Base-by-base conservation (phyloP, 2,113 vertebrate species). In the Phrynocephalus versicolor region DNA sequence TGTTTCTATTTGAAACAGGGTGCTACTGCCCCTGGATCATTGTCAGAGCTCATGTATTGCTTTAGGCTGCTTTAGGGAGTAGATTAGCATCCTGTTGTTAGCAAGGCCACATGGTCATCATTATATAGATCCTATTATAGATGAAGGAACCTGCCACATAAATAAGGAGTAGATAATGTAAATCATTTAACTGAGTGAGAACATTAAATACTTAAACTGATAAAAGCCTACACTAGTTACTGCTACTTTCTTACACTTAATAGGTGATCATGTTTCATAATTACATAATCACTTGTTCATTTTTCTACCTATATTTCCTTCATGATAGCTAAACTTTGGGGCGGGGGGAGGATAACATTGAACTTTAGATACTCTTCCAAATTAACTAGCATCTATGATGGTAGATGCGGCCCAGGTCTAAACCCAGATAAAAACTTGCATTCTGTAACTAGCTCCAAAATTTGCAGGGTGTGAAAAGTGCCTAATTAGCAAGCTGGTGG, bases 71-170 rank as follows among this genome's bases (percentile, higher is more conserved):
- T 91, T 91, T 92, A 84, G 95, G 95, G 92, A 96, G 95, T 96
- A 96, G 94, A 96, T 96, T 97, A 97, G 88, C 94, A 96, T 96
- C 94, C 95, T 96, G 91, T 92, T 96, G 93, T 94, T 95, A 88
- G 95, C 96, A 94, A 96, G 95, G 93, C 93, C 95, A 94, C 95
- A 96, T 96, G 96, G 94, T 95, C 93, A 94, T 89, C 90, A 92
- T 95, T 96, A 95, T 93, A 95, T 95, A 91, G 92, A 95, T 92
- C 90, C 92, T 91, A 94, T 94, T 94, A 94, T 94, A 94, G 94
- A 95, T 94, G 94, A 96, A 95, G 87, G 88, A 79, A 86, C 84
- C 80, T 13, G 87, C 93, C 95, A 92, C 87, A 91, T 92, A 95
- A 95, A 94, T 93, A 94, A 94, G 84, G 85, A 84, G 84, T 85